A percentile compares a stretch with the other conserved stretches of the same genome.
Conservation (phyloP, 2,888 invertebrate genomes). For the Tinea pellionella region DNA sequence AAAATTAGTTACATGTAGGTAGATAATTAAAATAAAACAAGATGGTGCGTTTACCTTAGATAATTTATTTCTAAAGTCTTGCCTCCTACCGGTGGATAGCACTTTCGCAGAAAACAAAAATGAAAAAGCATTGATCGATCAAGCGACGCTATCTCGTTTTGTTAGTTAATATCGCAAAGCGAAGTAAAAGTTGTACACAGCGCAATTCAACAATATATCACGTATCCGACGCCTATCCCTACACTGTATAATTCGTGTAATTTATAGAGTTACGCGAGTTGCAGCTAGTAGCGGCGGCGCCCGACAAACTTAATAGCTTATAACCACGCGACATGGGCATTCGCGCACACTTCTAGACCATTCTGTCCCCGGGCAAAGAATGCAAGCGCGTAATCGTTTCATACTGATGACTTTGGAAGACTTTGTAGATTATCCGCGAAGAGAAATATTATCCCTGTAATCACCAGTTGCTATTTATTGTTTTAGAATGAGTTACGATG, state of each 20-base stretch:
- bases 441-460: slow-evolving; percentile 3
- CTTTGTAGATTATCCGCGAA: slow-evolving; percentile 2
- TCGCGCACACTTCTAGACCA: slow-evolving; percentile 15
- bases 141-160: not conserved
- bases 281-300: slow-evolving; percentile 48
- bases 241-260: slow-evolving; percentile 64
- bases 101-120: not conserved
- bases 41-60: no score
- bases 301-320: slow-evolving; percentile 52
- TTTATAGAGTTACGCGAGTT: slow-evolving; percentile 40
- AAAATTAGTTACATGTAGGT: not conserved
- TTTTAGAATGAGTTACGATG: not conserved
- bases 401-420: slow-evolving; percentile 7
- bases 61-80: no score
- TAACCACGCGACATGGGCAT: slow-evolving; percentile 62
- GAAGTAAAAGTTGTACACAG: not conserved
- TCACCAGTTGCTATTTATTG: not conserved
- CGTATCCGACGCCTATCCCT: slow-evolving; percentile 42
- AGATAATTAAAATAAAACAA: not conserved
- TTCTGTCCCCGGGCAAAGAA: slow-evolving; percentile 1
- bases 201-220: slow-evolving; percentile 50
- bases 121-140: not conserved
- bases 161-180: not conserved
- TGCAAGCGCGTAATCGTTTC: slow-evolving; percentile 3
- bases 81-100: no score